Conservation (phyloP, 23 tunicate species). For the Botrylloides violaceus region DNA sequence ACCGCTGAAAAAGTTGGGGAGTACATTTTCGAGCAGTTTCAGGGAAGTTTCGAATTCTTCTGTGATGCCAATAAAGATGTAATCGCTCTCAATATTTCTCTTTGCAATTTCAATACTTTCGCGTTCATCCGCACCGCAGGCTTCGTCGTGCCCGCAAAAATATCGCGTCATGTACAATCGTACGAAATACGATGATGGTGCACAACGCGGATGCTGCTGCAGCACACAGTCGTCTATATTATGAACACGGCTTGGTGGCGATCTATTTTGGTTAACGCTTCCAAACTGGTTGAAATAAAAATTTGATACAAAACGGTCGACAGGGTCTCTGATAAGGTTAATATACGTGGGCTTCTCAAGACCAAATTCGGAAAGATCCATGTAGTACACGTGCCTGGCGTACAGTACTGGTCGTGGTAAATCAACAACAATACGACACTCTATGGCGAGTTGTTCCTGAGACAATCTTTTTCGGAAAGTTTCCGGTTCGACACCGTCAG, state of each 20-base stretch:
- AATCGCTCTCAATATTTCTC: neutral
- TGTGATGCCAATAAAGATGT: neutral
- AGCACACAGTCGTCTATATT: neutral
- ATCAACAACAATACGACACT: neutral
- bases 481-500: neutral
- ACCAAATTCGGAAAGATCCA: neutral
- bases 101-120: neutral
- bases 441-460: neutral
- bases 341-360: slow-evolving; percentile 1
- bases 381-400: neutral
- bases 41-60: neutral
- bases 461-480: neutral
- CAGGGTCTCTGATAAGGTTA: neutral
- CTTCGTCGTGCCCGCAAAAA: neutral
- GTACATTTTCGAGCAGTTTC: neutral
- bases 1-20: neutral
- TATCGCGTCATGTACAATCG: neutral
- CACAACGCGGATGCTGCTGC: neutral
- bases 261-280: neutral
- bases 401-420: slow-evolving; percentile 1
- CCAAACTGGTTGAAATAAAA: neutral
- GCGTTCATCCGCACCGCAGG: neutral
- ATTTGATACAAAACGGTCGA: slow-evolving; percentile 9
- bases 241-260: neutral
- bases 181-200: neutral